Base-by-base conservation (phyloP, 2,113 vertebrate species). In the Lampris megalopsis region DNA sequence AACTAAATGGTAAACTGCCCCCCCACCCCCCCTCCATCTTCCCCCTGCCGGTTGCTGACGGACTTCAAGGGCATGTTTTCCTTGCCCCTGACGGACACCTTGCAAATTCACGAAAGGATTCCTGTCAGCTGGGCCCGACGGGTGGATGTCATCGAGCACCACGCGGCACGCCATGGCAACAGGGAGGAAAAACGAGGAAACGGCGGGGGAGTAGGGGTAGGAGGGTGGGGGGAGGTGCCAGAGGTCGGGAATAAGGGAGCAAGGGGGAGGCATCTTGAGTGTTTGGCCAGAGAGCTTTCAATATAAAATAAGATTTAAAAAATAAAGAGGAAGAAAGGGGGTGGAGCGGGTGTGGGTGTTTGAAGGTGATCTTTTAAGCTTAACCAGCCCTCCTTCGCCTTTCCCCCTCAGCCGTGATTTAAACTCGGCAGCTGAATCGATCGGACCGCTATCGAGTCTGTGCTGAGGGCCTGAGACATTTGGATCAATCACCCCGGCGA, bases 31-130 rank as follows among this genome's bases (percentile, higher is more conserved):
- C n/a, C n/a, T n/a, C n/a, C n/a, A n/a, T n/a, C n/a, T n/a, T n/a
- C n/a, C n/a, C n/a, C n/a, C n/a, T n/a, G n/a, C n/a, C n/a, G n/a
- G n/a, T 68, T 71, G 10, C 68, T 79, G 71, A 35, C 70, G 72
- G 80, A 71, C 75, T 87, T 84, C 86, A 90, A 84, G 81, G 84
- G 76, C 83, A 59, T 81, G 81, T 90, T 90, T 87, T 85, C 76
- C 57, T 75, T 71, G 78, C 75, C 65, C n/a, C 42, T 64, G 81
- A 90, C n/a, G 52, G 84, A 91, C 86, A 90, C 66, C 63, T 77
- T 80, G 81, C 85, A 88, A 87, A 91, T 85, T 84, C 86, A 77
- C 71, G 85, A 92, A 90, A 58, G 76, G 84, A 91, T 92, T 91
- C 71, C 84, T 90, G 89, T 91, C 88, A 88, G 52, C 0, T n/a